Conservation (phyloP, 2,113 vertebrate species). For the Hipposideros armiger region DNA sequence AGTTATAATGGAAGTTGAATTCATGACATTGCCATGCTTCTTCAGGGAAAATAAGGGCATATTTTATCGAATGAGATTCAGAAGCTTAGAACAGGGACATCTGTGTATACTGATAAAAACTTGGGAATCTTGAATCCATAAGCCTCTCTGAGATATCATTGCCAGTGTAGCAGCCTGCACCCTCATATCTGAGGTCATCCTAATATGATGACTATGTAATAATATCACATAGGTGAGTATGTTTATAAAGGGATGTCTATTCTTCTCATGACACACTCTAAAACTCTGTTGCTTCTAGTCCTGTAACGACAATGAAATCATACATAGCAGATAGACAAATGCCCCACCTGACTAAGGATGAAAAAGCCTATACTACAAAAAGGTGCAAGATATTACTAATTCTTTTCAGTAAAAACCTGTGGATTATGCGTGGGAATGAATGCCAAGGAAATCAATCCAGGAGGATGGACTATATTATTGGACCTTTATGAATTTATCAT, state of each 20-base stretch:
- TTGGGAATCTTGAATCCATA: background rate
- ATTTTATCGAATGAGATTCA: background rate
- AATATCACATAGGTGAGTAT: background rate
- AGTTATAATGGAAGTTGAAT: background rate
- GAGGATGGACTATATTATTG: background rate
- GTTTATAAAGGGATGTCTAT: background rate
- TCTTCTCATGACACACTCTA: background rate
- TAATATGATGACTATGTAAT: background rate
- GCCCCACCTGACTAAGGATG: background rate
- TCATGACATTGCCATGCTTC: background rate
- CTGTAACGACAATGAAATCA: background rate
- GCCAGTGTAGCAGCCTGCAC: background rate
- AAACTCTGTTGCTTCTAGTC: background rate
- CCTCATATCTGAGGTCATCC: background rate
- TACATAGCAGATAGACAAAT: background rate
- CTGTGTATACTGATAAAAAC: background rate
- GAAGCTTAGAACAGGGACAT: background rate
- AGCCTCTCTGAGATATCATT: background rate
- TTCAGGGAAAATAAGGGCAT: background rate
- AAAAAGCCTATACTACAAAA: background rate
- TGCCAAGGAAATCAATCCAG: background rate
- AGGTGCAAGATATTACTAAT: background rate
- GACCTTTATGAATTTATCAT: background rate
- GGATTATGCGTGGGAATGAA: background rate
- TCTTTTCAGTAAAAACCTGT: background rate